Evolutionary conservation across 2,113 vertebrate genomes (phyloP).

Genomic region (Nesogale talazaci): DNA sequence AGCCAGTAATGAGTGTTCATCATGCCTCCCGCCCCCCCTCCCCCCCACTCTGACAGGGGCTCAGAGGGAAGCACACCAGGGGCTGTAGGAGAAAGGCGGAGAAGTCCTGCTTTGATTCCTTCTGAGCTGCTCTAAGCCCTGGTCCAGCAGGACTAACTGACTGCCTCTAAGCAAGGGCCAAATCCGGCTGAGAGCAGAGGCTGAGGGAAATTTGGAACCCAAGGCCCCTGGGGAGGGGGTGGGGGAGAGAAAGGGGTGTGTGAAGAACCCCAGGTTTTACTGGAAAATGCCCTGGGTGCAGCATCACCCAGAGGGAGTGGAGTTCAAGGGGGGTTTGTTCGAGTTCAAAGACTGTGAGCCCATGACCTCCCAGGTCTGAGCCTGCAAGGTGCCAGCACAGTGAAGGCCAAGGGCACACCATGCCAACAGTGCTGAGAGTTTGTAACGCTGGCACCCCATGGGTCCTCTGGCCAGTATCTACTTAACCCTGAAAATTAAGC

Average conservation of each 20-base stretch:
- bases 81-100: background rate
- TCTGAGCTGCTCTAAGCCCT: conserved; percentile 66
- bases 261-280: conserved; percentile 30
- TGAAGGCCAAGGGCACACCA: background rate
- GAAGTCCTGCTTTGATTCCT: conserved; percentile 66
- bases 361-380: background rate
- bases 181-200: conserved; percentile 53
- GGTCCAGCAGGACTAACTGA: conserved; percentile 21
- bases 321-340: background rate
- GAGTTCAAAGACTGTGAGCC: background rate
- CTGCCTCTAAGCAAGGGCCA: conserved; percentile 9
- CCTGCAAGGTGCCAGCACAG: background rate
- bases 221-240: background rate
- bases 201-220: conserved; percentile 34
- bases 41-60: background rate
- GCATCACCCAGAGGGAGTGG: background rate
- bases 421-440: background rate
- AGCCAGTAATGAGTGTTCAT: conserved; percentile 61
- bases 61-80: conserved; percentile 19
- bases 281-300: background rate
- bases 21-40: background rate
- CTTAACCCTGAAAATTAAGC: background rate
- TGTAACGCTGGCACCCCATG: background rate
- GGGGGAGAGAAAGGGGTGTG: background rate
- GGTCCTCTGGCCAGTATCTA: background rate